Percentiles rank a stretch among this genome's conserved stretches.
Conservation (phyloP, 2,113 vertebrate genomes). For the Stegostoma tigrinum region DNA sequence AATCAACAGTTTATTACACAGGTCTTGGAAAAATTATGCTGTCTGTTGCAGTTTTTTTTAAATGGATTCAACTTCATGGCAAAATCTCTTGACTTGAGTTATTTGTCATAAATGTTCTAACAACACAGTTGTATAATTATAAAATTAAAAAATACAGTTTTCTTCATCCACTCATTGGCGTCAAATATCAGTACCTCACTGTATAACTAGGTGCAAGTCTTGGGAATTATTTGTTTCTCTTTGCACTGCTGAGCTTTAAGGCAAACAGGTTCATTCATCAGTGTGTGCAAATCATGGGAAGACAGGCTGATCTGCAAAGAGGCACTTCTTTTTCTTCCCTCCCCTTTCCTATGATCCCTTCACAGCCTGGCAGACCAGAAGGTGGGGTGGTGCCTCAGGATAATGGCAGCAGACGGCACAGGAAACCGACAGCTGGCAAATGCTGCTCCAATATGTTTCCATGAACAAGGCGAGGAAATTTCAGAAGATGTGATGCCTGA, state of each 20-base stretch:
- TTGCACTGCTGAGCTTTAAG: conserved; percentile 36
- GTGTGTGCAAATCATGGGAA: conserved; percentile 38
- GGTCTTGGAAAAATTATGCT: no score
- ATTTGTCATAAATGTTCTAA: neutral
- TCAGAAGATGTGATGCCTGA: conserved; percentile 81
- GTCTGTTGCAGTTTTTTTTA: neutral
- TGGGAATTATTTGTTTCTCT: conserved; percentile 30
- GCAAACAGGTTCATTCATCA: conserved; percentile 33
- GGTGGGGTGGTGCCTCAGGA: conserved; percentile 92
- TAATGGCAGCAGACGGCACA: conserved; percentile 98
- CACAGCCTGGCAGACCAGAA: conserved; percentile 88
- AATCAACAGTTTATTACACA: neutral
- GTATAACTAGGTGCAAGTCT: conserved; percentile 2
- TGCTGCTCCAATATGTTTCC: conserved; percentile 99
- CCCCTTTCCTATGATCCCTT: conserved; percentile 48
- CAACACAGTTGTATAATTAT: neutral
- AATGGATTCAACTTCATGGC: neutral
- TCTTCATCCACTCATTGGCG: conserved; percentile 29
- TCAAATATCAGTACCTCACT: conserved; percentile 24
- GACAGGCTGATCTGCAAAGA: conserved; percentile 56
- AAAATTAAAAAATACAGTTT: neutral
- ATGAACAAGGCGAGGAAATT: conserved; percentile 96
- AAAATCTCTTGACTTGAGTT: neutral
- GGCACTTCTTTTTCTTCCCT: conserved; percentile 55
- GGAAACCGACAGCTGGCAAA: conserved; percentile 97